Evolutionary conservation across 1,140 invertebrate species (phyloP).

Genomic region (Metaphire vulgaris): DNA sequence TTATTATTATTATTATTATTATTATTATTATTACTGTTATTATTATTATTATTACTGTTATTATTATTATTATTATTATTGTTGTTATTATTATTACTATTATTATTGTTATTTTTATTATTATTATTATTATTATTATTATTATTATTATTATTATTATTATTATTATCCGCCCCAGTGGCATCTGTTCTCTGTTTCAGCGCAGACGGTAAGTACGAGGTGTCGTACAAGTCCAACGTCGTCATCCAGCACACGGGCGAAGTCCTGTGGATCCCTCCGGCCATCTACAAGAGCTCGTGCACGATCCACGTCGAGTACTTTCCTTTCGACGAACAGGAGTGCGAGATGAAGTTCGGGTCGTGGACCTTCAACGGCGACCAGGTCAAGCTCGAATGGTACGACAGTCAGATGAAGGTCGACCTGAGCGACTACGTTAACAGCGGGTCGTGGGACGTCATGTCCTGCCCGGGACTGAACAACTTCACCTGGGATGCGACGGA

Average conservation of each 20-base stretch:
- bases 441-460: slow-evolving; percentile 98
- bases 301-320: slow-evolving; percentile 93
- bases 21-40: too few relatives aligned
- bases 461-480: slow-evolving; percentile 65
- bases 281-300: slow-evolving; percentile 98
- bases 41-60: too few relatives aligned
- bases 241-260: slow-evolving; percentile 81
- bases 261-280: slow-evolving; percentile 94
- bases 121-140: too few relatives aligned
- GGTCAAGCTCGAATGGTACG: slow-evolving; percentile 84
- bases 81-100: too few relatives aligned
- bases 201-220: slow-evolving; percentile 52
- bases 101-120: too few relatives aligned
- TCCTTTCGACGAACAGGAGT: slow-evolving; percentile 90
- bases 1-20: too few relatives aligned
- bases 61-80: too few relatives aligned
- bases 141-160: too few relatives aligned
- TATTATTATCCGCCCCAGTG: too few relatives aligned
- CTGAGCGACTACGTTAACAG: slow-evolving; percentile 96
- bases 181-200: slow-evolving; percentile 69
- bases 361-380: slow-evolving; percentile 99
- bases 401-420: slow-evolving; percentile 83
- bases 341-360: slow-evolving; percentile 90
- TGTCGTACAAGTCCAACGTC: slow-evolving; percentile 68
- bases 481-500: slow-evolving; percentile 35